Conservation (phyloP, 2,113 vertebrate species). For the Caracal caracal region DNA sequence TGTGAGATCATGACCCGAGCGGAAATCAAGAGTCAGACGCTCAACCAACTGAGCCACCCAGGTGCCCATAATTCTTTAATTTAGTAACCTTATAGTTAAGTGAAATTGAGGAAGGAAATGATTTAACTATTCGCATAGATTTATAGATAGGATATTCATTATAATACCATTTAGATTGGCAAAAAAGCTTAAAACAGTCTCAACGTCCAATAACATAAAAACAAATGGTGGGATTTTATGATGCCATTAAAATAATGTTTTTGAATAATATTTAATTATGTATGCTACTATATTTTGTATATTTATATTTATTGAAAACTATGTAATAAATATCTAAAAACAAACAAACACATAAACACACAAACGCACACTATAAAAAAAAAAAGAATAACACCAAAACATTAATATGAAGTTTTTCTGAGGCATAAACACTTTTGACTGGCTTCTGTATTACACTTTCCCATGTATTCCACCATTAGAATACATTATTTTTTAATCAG, state of each 20-base stretch:
- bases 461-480: not conserved
- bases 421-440: not conserved
- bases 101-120: not conserved
- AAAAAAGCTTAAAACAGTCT: not conserved
- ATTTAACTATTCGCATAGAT: not conserved
- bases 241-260: not conserved
- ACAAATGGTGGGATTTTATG: not conserved
- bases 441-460: not conserved
- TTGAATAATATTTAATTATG: not conserved
- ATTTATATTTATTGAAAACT: conserved; percentile 17
- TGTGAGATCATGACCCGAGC: no score
- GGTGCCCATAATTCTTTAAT: not conserved
- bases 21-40: no score
- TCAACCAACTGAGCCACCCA: no score
- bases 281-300: not conserved
- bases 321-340: not conserved
- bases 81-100: not conserved
- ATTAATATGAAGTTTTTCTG: not conserved
- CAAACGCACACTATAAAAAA: not conserved
- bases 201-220: not conserved
- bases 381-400: not conserved
- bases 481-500: not conserved
- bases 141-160: not conserved
- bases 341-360: not conserved
- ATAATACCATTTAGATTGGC: not conserved